phyloP scores from a whole-genome alignment of 2,888 invertebrate genomes.

The Lasioglossum villosulum region DNA sequence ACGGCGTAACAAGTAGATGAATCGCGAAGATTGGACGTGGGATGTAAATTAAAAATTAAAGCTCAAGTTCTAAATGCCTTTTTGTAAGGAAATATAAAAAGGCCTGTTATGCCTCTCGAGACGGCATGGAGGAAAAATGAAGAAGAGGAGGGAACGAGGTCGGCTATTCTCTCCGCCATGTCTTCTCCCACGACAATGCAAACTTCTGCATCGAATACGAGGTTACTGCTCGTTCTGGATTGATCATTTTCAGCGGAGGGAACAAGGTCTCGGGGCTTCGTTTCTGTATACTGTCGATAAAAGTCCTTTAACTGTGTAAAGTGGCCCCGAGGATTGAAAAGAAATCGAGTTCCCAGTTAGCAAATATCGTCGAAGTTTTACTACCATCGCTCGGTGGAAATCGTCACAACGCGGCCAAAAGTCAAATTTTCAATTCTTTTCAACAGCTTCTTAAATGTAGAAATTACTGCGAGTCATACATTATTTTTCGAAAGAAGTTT shows the following conservation, averaged over 20 bases:
- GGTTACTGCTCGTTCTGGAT: conserved; percentile 29
- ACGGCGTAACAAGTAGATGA: background rate
- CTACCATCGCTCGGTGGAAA: too few species aligned
- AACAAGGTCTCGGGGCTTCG: background rate
- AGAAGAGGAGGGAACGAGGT: conserved; percentile 49
- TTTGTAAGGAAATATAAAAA: background rate
- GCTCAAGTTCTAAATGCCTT: background rate
- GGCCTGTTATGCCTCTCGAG: conserved; percentile 1
- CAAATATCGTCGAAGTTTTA: background rate
- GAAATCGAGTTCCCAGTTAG: conserved; percentile 8
- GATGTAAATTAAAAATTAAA: background rate
- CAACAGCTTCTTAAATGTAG: background rate
- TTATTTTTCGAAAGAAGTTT: too few species aligned
- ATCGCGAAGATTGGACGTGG: background rate
- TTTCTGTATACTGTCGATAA: conserved; percentile 4
- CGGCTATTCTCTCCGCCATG: conserved; percentile 47
- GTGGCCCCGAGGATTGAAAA: background rate
- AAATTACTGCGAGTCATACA: too few species aligned
- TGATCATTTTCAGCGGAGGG: conserved; percentile 16
- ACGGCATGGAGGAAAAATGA: background rate
- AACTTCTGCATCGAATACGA: conserved; percentile 48
- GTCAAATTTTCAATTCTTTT: too few species aligned
- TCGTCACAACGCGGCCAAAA: too few species aligned
- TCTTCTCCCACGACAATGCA: conserved; percentile 49
- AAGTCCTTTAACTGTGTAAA: conserved; percentile 3